Conservation (phyloP, 2,797 vertebrate species). For the Caiman crocodilus region DNA sequence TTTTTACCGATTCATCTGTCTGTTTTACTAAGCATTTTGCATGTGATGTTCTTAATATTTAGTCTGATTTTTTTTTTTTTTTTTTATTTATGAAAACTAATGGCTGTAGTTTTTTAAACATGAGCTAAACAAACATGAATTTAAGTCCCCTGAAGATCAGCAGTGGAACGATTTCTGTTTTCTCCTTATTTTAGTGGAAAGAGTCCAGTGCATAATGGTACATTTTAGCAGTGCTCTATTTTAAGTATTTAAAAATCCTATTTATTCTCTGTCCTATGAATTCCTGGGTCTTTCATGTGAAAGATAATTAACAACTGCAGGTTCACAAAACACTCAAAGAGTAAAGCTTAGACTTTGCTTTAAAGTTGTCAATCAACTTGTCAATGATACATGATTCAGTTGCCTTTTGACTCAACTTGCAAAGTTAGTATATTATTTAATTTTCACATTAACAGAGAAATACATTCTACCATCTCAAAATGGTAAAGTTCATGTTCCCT, state of each 20-base stretch:
- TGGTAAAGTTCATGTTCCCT: not conserved
- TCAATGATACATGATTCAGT: slow-evolving; percentile 11
- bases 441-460: not conserved
- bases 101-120: slow-evolving; percentile 67
- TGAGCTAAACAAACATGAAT: slow-evolving; percentile 72
- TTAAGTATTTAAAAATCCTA: slow-evolving; percentile 47
- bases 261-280: slow-evolving; percentile 42
- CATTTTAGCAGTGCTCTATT: slow-evolving; percentile 41
- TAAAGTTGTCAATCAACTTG: slow-evolving; percentile 25
- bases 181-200: slow-evolving; percentile 58
- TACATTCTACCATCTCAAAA: not conserved
- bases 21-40: slow-evolving; percentile 74
- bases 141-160: slow-evolving; percentile 52
- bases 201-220: slow-evolving; percentile 43
- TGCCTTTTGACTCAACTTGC: not conserved
- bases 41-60: slow-evolving; percentile 65
- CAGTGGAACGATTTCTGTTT: slow-evolving; percentile 61
- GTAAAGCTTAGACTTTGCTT: slow-evolving; percentile 1
- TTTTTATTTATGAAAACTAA: slow-evolving; percentile 72
- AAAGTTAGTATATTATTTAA: not conserved
- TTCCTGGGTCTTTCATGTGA: slow-evolving; percentile 26
- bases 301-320: slow-evolving; percentile 1
- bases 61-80: slow-evolving; percentile 22
- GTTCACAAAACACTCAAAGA: not conserved
- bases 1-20: slow-evolving; percentile 68